A percentile compares a stretch with the other conserved stretches of the same genome.
These are phyloP conservation scores for Horisme vitalbata DNA, from an alignment of 2,888 invertebrate species.

Conservation along the genomic window DNA sequence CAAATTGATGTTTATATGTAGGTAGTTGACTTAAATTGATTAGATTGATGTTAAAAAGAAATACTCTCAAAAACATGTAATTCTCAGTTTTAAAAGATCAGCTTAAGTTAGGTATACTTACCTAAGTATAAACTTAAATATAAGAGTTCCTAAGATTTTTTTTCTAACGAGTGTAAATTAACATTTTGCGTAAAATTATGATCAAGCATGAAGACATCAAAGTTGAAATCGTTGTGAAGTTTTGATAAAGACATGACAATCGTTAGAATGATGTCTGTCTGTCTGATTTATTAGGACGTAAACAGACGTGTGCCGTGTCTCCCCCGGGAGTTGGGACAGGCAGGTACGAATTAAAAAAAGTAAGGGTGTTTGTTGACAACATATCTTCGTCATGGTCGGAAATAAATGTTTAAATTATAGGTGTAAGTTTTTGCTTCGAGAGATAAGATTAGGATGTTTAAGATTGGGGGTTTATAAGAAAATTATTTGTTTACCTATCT, in stretches of 20 bases:
- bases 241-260: conserved; percentile 39
- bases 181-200: too few species aligned
- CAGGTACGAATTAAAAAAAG: conserved; percentile 54
- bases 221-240: conserved; percentile 5
- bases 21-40: too few species aligned
- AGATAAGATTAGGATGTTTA: conserved; percentile 22
- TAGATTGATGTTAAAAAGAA: too few species aligned
- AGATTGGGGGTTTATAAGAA: conserved; percentile 19
- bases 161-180: too few species aligned
- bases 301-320: conserved; percentile 58
- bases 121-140: too few species aligned
- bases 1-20: too few species aligned
- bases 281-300: conserved; percentile 69
- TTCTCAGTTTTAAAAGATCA: too few species aligned
- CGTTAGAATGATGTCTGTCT: conserved; percentile 56
- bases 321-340: conserved; percentile 49
- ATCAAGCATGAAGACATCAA: background rate
- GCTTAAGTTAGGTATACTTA: too few species aligned
- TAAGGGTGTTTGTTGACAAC: conserved; percentile 75
- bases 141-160: too few species aligned
- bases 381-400: conserved; percentile 57
- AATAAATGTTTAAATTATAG: conserved; percentile 27
- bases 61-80: too few species aligned
- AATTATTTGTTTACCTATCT: too few species aligned
- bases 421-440: conserved; percentile 28